A percentile compares a stretch with the other conserved stretches of the same genome.
These are phyloP conservation scores for Hemibagrus guttatus DNA, from an alignment of 2,797 vertebrate genomes.

Conservation along the genomic window DNA sequence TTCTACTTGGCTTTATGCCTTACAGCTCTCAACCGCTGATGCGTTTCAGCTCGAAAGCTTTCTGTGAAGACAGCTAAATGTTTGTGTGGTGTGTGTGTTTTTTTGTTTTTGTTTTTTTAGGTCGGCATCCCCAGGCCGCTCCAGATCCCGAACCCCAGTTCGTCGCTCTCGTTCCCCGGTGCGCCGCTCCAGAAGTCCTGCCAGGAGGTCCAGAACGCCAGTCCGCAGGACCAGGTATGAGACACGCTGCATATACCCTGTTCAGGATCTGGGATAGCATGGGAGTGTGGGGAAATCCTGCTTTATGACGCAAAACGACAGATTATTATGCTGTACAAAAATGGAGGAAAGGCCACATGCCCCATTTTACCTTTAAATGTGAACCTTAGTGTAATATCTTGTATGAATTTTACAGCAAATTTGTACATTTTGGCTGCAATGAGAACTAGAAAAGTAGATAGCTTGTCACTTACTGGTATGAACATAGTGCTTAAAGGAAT, in stretches of 20 bases:
- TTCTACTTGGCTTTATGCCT: neutral
- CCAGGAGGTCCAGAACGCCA: constrained; percentile 70
- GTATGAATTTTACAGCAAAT: neutral
- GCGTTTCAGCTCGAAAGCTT: too few relatives aligned
- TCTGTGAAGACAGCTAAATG: too few relatives aligned
- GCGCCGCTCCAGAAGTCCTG: constrained; percentile 63
- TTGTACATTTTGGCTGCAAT: neutral
- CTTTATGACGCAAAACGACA: too few relatives aligned
- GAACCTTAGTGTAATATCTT: too few relatives aligned
- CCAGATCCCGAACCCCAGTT: constrained; percentile 73
- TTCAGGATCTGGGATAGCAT: neutral
- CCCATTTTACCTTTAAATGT: neutral
- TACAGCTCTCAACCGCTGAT: neutral
- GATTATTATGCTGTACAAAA: too few relatives aligned
- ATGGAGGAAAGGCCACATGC: neutral
- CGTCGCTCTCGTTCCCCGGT: constrained; percentile 51
- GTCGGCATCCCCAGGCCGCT: constrained; percentile 76
- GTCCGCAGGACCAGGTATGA: constrained; percentile 49
- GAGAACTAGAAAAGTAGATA: neutral
- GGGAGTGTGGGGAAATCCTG: too few relatives aligned
- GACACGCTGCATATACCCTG: neutral
- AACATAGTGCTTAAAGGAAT: neutral
- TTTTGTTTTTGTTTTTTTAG: constrained; percentile 41
- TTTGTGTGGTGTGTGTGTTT: neutral
- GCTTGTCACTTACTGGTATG: neutral